Base-by-base conservation (phyloP, 1,140 invertebrate genomes). In the Venturia canescens region DNA sequence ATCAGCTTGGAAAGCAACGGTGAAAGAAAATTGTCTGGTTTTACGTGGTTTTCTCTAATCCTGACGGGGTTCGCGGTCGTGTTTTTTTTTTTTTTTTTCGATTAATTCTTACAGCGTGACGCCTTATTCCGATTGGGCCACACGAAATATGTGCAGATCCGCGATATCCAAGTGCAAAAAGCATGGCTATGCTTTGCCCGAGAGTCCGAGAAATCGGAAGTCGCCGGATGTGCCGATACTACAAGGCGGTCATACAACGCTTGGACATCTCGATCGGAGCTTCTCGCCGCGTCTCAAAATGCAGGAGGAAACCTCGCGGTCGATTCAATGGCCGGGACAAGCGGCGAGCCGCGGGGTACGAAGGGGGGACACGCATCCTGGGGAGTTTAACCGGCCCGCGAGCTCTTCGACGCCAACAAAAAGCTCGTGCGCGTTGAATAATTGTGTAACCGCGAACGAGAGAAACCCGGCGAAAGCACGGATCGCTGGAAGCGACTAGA, bases 371-470 rank as follows among this genome's bases (percentile, higher is more conserved):
- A 29, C 63, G 26, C 11, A 66, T 29, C 11, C 26, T 29, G 1
- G 63, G 9, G 57, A 60, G 3, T 72, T 15, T n/a, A 57, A 27
- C 27, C 34, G 21, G 6, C 18, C 16, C 38, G 53, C 7, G n/a
- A n/a, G 44, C 57, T 3, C 26, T 29, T 66, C 63, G 63, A 66
- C 15, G 63, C 27, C 1, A 75, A 75, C n/a, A 75, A 27, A 50
- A 75, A 75, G 72, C 27, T 53, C n/a, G 72, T 53, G 21, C 26
- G 48, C 26, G 48, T 29, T 44, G 31, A 31, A 78, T 44, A 57
- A 78, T 75, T 75, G 27, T 66, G 76, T 29, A 66, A 78, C 76
- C 7, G 16, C 53, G 63, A 44, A 50, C 48, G 44, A 78, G 44
- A 78, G 23, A 34, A 60, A 26, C n/a, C n/a, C 16, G 18, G 57